Base-by-base conservation (phyloP, 2,113 vertebrate species). In the Tachuris rubrigastra region DNA sequence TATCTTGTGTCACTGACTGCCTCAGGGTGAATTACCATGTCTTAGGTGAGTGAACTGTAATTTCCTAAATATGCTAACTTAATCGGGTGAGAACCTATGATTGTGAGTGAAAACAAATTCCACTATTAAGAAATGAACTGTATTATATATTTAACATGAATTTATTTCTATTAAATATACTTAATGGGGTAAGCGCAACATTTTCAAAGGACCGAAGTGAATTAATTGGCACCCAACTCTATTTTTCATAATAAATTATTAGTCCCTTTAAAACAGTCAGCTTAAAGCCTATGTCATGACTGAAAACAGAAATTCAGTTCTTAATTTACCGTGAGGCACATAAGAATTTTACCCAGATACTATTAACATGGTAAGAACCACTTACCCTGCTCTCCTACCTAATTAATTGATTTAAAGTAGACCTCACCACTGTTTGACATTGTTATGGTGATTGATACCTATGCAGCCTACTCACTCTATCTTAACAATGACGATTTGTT, bases 271-370 rank as follows among this genome's bases (percentile, higher is more conserved):
- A 84, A 83, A n/a, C 2, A 84, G 55, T 19, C 21, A 22, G 14
- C 41, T 86, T 63, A 84, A 73, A 65, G 49, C 2, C 22, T 66
- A 50, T 19, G 18, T 22, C 33, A 72, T 35, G n/a, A 91, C 46
- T 83, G 53, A 80, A 93, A 90, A 88, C 19, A 79, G 28, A 94
- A 85, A 91, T 42, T 73, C n/a, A 83, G n/a, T 23, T 91, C 85
- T 68, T 87, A 60, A 79, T 33, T 76, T 58, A 71, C 8, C 42
- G 47, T 44, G 20, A 62, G 71, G 37, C 33, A 79, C 5, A n/a
- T 14, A 87, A 66, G 76, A 89, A 62, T 58, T 52, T 62, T 60
- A 82, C 15, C 15, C 35, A 41, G 27, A 37, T 41, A 18, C n/a
- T 37, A 47, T 47, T 75, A 85, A 60, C 30, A 46, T 6, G 7